phyloP scores from a whole-genome alignment of 2,113 vertebrate genomes.

The Halichoeres trimaculatus region DNA sequence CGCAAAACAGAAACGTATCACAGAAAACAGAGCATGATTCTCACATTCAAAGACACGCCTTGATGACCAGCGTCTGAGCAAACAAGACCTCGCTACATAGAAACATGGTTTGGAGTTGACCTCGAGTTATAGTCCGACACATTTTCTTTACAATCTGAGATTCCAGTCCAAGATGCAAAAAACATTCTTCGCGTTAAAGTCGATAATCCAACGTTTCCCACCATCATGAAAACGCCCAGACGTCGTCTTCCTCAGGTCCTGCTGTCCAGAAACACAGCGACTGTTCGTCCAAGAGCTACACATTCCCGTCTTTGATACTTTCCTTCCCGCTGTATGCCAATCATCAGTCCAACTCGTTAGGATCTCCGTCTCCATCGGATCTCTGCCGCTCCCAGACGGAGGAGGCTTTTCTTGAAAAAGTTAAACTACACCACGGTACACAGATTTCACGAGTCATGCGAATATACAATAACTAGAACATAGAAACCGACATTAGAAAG shows the following conservation, averaged over 20 bases:
- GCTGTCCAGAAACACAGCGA: too few species aligned
- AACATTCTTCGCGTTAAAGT: not conserved
- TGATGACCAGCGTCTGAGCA: not conserved
- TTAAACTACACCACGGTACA: constrained; percentile 92
- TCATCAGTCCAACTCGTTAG: not conserved
- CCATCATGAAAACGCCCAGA: not conserved
- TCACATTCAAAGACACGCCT: constrained; percentile 50
- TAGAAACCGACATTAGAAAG: constrained; percentile 67
- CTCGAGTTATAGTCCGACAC: too few species aligned
- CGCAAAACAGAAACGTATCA: constrained; percentile 1
- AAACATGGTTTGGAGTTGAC: not conserved
- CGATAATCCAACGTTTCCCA: not conserved
- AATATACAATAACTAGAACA: constrained; percentile 88
- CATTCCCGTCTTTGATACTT: constrained; percentile 18
- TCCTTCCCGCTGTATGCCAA: not conserved
- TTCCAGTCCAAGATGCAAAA: too few species aligned
- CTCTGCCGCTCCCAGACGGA: constrained; percentile 68
- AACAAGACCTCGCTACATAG: constrained; percentile 8
- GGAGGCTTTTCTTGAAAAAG: constrained; percentile 80
- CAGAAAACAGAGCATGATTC: not conserved
- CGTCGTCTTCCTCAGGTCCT: not conserved
- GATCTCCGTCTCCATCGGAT: constrained; percentile 47
- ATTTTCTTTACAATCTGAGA: too few species aligned
- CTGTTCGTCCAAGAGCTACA: not conserved
- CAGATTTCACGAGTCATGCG: constrained; percentile 92